phyloP scores from a whole-genome alignment of 2,113 vertebrate species.

The Rhea americana region DNA sequence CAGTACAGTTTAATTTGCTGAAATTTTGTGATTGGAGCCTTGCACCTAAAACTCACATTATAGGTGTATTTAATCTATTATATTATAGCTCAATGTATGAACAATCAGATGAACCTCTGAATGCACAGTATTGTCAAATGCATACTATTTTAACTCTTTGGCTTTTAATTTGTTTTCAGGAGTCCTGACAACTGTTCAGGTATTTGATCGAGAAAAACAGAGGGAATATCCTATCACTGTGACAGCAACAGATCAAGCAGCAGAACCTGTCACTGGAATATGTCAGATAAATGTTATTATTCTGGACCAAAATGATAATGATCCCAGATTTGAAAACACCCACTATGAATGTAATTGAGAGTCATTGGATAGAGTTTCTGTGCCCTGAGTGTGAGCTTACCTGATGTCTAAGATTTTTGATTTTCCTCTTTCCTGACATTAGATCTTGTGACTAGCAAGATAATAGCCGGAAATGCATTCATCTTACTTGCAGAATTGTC shows the following conservation, averaged over 20 bases:
- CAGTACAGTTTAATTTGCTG: not conserved
- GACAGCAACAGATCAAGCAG: conserved; percentile 88
- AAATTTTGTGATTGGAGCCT: not conserved
- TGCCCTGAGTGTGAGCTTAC: conserved; percentile 57
- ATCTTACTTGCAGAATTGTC: not conserved
- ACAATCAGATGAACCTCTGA: not conserved
- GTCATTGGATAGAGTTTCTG: conserved; percentile 55
- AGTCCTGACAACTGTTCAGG: conserved; percentile 81
- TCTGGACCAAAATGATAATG: conserved; percentile 91
- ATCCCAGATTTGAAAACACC: conserved; percentile 89
- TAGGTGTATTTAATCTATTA: not conserved
- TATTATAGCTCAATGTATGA: not conserved
- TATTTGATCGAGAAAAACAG: conserved; percentile 89
- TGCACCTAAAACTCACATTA: not conserved
- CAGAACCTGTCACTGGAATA: conserved; percentile 87
- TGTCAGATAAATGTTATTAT: conserved; percentile 89
- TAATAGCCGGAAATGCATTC: not conserved
- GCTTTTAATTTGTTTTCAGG: conserved; percentile 71
- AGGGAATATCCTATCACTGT: conserved; percentile 88
- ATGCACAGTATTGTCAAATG: not conserved
- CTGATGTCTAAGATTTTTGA: conserved; percentile 13
- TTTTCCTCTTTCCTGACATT: not conserved
- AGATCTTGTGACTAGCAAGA: not conserved
- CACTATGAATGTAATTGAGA: conserved; percentile 87
- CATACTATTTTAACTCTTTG: not conserved